phyloP scores from a whole-genome alignment of 2,113 vertebrate genomes.

The Cyrtonyx montezumae region DNA sequence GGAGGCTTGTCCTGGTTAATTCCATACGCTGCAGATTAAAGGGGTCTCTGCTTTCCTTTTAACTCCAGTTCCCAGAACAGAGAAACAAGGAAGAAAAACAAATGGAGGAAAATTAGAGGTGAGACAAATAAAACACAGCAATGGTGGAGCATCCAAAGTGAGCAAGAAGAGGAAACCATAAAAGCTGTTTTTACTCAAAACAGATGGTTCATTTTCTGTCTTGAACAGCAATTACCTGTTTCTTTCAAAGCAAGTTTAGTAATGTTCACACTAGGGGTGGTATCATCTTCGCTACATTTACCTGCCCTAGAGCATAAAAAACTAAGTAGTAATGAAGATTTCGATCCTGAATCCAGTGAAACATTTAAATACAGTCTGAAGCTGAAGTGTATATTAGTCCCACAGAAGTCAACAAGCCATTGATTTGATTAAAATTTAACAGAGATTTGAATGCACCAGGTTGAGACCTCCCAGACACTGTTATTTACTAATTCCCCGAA shows the following conservation, averaged over 20 bases:
- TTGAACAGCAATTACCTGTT: constrained; percentile 5
- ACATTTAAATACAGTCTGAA: background rate
- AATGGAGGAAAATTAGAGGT: background rate
- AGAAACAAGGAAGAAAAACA: constrained; percentile 31
- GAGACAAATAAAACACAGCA: background rate
- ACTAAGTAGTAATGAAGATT: background rate
- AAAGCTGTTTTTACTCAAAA: constrained; percentile 16
- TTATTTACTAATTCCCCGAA: background rate
- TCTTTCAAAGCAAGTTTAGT: constrained; percentile 39
- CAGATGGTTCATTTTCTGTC: background rate
- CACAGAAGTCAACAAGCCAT: constrained; percentile 16
- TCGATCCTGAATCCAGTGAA: background rate
- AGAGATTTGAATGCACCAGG: background rate
- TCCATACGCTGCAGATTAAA: background rate
- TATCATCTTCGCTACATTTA: background rate
- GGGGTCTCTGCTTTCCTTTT: constrained; percentile 7
- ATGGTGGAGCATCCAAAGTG: background rate
- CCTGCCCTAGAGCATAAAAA: background rate
- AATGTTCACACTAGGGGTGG: background rate
- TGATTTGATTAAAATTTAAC: constrained; percentile 43
- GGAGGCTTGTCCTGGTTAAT: background rate
- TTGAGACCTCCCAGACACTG: background rate
- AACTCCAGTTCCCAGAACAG: constrained; percentile 15
- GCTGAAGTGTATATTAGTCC: background rate
- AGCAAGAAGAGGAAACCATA: background rate